These are phyloP conservation scores for Ips typographus DNA, from an alignment of 1,140 invertebrate species.

Conservation along the genomic window DNA sequence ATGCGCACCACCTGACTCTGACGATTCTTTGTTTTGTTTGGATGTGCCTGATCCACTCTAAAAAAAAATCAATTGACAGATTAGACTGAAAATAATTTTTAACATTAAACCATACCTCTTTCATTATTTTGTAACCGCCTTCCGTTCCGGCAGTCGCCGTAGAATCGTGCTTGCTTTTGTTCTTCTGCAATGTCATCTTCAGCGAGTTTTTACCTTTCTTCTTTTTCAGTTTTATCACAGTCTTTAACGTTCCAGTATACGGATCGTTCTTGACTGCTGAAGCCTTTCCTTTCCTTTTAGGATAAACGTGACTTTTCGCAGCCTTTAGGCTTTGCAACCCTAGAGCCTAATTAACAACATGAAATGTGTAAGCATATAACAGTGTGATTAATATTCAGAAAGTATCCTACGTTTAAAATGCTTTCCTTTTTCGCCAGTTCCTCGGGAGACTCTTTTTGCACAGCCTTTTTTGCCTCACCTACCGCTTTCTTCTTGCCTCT, in stretches of 20 bases:
- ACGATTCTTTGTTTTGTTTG: constrained; percentile 49
- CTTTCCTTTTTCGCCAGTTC: constrained; percentile 62
- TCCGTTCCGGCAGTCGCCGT: constrained; percentile 58
- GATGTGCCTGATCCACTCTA: constrained; percentile 43
- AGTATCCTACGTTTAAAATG: constrained; percentile 51
- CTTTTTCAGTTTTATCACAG: constrained; percentile 72
- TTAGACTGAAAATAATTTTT: constrained; percentile 16
- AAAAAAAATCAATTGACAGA: constrained; percentile 31
- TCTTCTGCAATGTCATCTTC: constrained; percentile 79
- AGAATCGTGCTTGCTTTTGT: constrained; percentile 55
- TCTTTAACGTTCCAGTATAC: constrained; percentile 76
- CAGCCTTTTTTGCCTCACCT: constrained; percentile 10
- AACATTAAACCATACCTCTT: constrained; percentile 61
- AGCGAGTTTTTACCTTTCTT: constrained; percentile 66
- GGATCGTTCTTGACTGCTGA: constrained; percentile 50
- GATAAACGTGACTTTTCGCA: constrained; percentile 58
- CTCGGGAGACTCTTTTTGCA: constrained; percentile 56
- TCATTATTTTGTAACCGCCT: constrained; percentile 73
- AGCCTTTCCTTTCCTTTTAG: constrained; percentile 59
- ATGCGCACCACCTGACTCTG: constrained; percentile 61
- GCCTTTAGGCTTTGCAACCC: constrained; percentile 65
- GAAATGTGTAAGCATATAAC: neutral
- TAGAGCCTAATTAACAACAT: constrained; percentile 54
- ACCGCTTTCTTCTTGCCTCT: constrained; percentile 17
- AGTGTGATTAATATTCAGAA: constrained; percentile 7